Evolutionary conservation across 2,113 vertebrate genomes (phyloP).

Genomic region (Chroicocephalus ridibundus): DNA sequence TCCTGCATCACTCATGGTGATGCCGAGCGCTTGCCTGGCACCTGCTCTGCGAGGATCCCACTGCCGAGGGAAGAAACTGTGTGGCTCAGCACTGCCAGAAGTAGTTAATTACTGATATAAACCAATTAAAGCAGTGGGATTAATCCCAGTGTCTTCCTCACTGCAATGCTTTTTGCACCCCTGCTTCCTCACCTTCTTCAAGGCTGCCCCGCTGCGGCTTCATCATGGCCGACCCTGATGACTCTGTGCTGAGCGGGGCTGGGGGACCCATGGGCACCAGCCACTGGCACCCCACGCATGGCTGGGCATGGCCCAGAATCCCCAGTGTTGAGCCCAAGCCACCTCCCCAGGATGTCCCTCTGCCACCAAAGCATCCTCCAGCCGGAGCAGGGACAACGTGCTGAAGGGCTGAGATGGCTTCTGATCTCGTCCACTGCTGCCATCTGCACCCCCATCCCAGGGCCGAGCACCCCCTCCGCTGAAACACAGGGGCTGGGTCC

Average conservation of each 20-base stretch:
- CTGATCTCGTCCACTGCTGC: not conserved
- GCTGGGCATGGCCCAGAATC: not conserved
- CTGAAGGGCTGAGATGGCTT: not conserved
- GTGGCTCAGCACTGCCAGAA: not conserved
- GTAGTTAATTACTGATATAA: not conserved
- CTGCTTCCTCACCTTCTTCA: not conserved
- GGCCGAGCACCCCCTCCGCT: not conserved
- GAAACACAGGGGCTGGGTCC: not conserved
- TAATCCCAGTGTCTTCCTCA: not conserved
- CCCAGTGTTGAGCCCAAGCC: accelerated
- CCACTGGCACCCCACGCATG: accelerated
- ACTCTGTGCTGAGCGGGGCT: not conserved
- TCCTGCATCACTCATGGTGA: not conserved
- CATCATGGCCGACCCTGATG: accelerated
- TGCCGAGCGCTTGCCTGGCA: not conserved
- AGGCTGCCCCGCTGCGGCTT: not conserved
- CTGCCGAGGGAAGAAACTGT: not conserved
- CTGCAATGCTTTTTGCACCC: not conserved
- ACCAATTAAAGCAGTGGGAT: not conserved
- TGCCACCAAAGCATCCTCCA: not conserved
- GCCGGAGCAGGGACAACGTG: accelerated
- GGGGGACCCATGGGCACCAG: not conserved
- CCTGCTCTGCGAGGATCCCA: accelerated
- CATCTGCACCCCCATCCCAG: not conserved
- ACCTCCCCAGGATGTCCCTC: not conserved